Conservation (phyloP, 2,113 vertebrate genomes). For the Prunella himalayana region DNA sequence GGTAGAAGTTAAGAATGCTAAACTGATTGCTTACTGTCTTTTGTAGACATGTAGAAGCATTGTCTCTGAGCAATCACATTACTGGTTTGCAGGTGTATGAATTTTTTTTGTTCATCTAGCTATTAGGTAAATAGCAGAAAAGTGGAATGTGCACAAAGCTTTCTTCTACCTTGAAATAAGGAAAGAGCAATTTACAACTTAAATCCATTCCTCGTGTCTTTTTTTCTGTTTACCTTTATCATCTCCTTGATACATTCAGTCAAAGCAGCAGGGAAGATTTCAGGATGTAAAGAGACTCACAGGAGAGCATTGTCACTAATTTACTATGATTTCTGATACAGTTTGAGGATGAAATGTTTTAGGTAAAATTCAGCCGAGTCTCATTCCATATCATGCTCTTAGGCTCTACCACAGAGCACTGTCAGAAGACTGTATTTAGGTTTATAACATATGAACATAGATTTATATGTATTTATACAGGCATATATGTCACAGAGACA, state of each 20-base stretch:
- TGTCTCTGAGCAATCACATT: not conserved
- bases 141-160: not conserved
- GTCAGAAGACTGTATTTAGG: slow-evolving; percentile 15
- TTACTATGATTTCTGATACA: not conserved
- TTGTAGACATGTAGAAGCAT: not conserved
- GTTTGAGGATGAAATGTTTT: not conserved
- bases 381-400: not conserved
- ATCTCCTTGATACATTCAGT: not conserved
- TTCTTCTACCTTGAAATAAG: not conserved
- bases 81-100: not conserved
- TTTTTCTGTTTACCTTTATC: not conserved
- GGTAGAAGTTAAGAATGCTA: not conserved
- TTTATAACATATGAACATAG: slow-evolving; percentile 12
- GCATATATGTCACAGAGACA: slow-evolving; percentile 15
- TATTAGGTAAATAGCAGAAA: not conserved
- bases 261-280: not conserved
- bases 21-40: not conserved
- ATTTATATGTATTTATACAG: slow-evolving; percentile 20
- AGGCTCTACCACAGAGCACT: slow-evolving; percentile 3
- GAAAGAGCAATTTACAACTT: not conserved
- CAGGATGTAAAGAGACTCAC: not conserved
- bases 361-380: not conserved
- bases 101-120: not conserved
- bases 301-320: not conserved
- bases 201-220: not conserved